These are phyloP conservation scores for Macrotis lagotis DNA, from an alignment of 2,113 vertebrate genomes.

Conservation along the genomic window DNA sequence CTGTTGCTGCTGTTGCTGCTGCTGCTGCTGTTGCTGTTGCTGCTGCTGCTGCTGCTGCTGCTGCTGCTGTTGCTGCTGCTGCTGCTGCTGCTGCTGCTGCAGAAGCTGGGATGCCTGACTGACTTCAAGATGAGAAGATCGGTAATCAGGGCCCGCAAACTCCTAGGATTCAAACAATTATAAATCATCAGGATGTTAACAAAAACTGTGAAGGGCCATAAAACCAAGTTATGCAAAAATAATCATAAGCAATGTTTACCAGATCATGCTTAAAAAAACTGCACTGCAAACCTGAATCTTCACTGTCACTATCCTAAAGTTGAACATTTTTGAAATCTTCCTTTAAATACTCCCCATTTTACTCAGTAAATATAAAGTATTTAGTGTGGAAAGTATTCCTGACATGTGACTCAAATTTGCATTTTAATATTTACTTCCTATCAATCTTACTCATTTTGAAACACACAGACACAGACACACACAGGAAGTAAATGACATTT, in stretches of 20 bases:
- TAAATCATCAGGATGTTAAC: slow-evolving; percentile 36
- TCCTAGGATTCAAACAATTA: slow-evolving; percentile 86
- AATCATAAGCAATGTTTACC: neutral
- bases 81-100: slow-evolving; percentile 90
- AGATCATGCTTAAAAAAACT: neutral
- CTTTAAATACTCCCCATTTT: neutral
- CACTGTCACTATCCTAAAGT: neutral
- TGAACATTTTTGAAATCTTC: neutral
- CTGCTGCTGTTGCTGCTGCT: slow-evolving; percentile 88
- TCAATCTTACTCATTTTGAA: neutral
- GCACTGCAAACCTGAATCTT: neutral
- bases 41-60: slow-evolving; percentile 88
- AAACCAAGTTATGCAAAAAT: slow-evolving; percentile 17
- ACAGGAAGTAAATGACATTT: neutral
- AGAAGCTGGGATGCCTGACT: slow-evolving; percentile 86
- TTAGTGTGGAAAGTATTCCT: neutral
- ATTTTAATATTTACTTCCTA: neutral
- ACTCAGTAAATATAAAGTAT: neutral
- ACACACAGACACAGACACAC: neutral
- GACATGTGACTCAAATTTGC: neutral
- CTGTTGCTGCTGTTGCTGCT: slow-evolving; percentile 88
- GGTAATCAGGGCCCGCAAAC: slow-evolving; percentile 94
- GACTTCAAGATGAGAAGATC: slow-evolving; percentile 91
- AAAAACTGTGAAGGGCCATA: neutral
- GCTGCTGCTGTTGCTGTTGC: slow-evolving; percentile 89